phyloP scores from a whole-genome alignment of 2,113 vertebrate species.

The Glaucidium brasilianum region DNA sequence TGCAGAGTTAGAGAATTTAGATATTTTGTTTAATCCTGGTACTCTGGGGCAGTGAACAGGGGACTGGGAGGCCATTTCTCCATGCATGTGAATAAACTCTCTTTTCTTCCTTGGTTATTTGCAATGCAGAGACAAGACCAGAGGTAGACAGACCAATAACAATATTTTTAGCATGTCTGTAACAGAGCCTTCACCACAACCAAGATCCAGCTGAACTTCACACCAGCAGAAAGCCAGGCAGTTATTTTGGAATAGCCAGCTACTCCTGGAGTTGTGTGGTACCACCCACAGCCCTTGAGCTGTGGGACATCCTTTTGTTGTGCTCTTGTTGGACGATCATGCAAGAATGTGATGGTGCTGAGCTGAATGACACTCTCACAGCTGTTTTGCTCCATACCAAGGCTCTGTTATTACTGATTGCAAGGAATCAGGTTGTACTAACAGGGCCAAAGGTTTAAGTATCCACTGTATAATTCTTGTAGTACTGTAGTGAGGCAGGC shows the following conservation, averaged over 20 bases:
- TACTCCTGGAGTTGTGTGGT: neutral
- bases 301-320: neutral
- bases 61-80: neutral
- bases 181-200: neutral
- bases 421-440: neutral
- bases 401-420: neutral
- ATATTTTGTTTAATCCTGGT: neutral
- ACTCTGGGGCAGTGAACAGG: neutral
- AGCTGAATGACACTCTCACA: neutral
- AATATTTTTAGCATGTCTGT: neutral
- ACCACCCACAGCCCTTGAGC: neutral
- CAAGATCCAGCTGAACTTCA: neutral
- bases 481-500: constrained; percentile 17
- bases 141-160: neutral
- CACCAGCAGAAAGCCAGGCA: neutral
- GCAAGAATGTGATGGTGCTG: neutral
- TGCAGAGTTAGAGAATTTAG: neutral
- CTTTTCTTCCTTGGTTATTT: neutral
- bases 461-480: constrained; percentile 9
- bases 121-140: neutral
- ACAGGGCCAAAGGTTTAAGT: neutral
- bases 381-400: neutral
- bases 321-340: neutral
- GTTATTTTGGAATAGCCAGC: neutral
- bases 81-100: neutral